phyloP scores from a whole-genome alignment of 2,113 vertebrate genomes.

The Semicossyphus pulcher region DNA sequence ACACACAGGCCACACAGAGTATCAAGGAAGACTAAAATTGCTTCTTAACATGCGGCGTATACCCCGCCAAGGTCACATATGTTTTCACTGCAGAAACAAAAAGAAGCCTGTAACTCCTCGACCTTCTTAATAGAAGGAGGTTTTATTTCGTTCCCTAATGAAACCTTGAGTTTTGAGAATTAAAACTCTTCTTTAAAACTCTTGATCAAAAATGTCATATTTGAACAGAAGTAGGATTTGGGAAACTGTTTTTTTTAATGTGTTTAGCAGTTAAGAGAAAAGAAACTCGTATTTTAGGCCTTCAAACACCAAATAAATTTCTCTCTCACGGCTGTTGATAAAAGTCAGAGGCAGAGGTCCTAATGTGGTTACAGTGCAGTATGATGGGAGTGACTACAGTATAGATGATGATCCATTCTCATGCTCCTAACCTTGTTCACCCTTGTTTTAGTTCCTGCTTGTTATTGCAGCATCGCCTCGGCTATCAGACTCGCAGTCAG shows the following conservation, averaged over 20 bases:
- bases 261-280: background rate
- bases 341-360: slow-evolving; percentile 9
- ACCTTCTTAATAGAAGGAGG: slow-evolving; percentile 36
- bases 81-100: slow-evolving; percentile 47
- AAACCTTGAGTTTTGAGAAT: slow-evolving; percentile 2
- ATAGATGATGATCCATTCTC: slow-evolving; percentile 16
- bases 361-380: background rate
- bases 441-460: background rate
- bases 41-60: slow-evolving; percentile 38
- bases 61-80: slow-evolving; percentile 70
- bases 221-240: background rate
- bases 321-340: slow-evolving; percentile 3
- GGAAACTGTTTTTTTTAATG: background rate
- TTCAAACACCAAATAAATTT: background rate
- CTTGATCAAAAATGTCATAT: background rate
- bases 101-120: slow-evolving; percentile 35
- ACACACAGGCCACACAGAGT: background rate
- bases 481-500: background rate
- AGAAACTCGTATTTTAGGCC: background rate
- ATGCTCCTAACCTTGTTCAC: slow-evolving; percentile 11
- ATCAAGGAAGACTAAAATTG: slow-evolving; percentile 49
- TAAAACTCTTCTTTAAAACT: no score
- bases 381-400: slow-evolving; percentile 2
- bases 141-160: slow-evolving; percentile 27
- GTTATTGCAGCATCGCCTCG: background rate